A percentile compares a stretch with the other conserved stretches of the same genome.
Evolutionary conservation across 1,140 invertebrate genomes (phyloP).

Genomic region (Bombus polaris): DNA sequence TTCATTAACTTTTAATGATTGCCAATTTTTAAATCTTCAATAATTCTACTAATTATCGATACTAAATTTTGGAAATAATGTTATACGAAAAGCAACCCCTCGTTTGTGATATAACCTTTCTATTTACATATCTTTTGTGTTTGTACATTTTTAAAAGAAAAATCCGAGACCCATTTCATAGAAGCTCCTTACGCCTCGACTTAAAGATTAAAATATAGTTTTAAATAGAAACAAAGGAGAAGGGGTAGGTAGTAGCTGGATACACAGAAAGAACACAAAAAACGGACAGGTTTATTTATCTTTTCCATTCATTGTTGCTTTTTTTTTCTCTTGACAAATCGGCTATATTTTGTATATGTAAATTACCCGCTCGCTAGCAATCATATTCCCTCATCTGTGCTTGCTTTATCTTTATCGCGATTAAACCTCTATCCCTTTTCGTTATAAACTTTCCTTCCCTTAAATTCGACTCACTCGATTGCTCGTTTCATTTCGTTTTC

Average conservation of each 20-base stretch:
- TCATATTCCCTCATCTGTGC: slow-evolving; percentile 23
- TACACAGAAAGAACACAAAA: slow-evolving; percentile 73
- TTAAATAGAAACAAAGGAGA: neutral
- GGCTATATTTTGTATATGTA: slow-evolving; percentile 62
- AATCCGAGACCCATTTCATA: neutral
- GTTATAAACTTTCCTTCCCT: slow-evolving; percentile 30
- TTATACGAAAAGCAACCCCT: too few species aligned
- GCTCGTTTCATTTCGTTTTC: neutral
- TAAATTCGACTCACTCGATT: slow-evolving; percentile 60
- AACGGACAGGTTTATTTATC: slow-evolving; percentile 74
- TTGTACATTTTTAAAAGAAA: neutral
- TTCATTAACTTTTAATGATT: too few species aligned
- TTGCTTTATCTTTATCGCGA: slow-evolving; percentile 6
- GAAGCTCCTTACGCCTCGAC: neutral
- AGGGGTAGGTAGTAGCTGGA: slow-evolving; percentile 41
- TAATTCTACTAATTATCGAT: neutral
- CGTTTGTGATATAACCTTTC: too few species aligned
- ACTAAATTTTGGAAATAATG: too few species aligned
- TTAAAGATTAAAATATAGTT: slow-evolving; percentile 31
- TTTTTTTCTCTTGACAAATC: slow-evolving; percentile 68
- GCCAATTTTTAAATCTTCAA: neutral
- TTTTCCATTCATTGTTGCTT: slow-evolving; percentile 60
- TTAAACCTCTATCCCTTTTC: neutral
- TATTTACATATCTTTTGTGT: too few species aligned
- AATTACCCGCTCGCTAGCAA: slow-evolving; percentile 64